phyloP scores from a whole-genome alignment of 1,140 invertebrate species.

The Oncopodura yosiiana region DNA sequence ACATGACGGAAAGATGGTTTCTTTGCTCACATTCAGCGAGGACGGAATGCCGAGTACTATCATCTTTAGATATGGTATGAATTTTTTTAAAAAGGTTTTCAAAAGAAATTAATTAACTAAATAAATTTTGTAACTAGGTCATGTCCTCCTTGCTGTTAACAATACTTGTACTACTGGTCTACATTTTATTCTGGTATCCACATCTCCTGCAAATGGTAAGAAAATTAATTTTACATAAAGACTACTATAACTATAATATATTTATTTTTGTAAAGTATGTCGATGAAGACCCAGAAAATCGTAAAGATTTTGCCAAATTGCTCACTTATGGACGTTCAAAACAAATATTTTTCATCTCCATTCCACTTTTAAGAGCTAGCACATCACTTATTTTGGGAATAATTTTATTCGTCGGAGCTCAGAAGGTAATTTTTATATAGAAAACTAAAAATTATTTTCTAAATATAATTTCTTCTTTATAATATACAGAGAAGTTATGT shows the following conservation, averaged over 20 bases:
- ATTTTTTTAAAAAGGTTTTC: neutral
- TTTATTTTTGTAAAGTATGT: too few species aligned
- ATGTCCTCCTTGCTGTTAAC: slow-evolving; percentile 10
- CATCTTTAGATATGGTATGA: slow-evolving; percentile 17
- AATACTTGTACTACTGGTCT: slow-evolving; percentile 3
- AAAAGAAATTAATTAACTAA: neutral
- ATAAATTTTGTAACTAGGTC: slow-evolving; percentile 5
- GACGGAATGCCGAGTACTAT: slow-evolving; percentile 14
- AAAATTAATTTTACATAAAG: too few species aligned
- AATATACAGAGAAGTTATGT: slow-evolving; percentile 18
- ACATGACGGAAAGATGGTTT: slow-evolving; percentile 10
- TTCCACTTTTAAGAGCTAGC: neutral
- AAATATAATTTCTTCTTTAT: slow-evolving; percentile 3
- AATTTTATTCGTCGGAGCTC: slow-evolving; percentile 19
- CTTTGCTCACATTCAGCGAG: slow-evolving; percentile 6
- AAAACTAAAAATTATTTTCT: neutral
- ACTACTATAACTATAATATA: too few species aligned
- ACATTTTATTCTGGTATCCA: slow-evolving; percentile 4
- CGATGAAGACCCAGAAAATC: slow-evolving; percentile 15
- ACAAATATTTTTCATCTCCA: neutral
- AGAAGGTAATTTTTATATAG: slow-evolving; percentile 17
- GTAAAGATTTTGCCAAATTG: slow-evolving; percentile 15
- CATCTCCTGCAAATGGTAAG: slow-evolving; percentile 5
- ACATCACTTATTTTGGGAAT: slow-evolving; percentile 10
- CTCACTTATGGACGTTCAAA: slow-evolving; percentile 15